Evolutionary conservation across 2,888 invertebrate species (phyloP).

Genomic region (Melipona bicolor): DNA sequence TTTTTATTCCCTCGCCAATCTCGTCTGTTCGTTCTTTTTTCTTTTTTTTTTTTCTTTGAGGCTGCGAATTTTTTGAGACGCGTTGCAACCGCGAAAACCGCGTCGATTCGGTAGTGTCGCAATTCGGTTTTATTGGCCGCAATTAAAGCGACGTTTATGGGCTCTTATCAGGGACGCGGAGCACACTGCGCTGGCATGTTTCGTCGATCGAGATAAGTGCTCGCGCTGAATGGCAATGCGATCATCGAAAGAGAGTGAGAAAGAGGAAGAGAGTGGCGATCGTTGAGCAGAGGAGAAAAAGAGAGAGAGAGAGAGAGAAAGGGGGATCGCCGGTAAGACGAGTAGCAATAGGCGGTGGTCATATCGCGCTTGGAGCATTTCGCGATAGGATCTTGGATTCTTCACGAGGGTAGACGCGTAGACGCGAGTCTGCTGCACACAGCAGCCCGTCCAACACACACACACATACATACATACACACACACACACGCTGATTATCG

Average conservation of each 20-base stretch:
- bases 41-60: neutral
- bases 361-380: constrained; percentile 78
- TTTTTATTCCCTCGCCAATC: neutral
- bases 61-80: neutral
- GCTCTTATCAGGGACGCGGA: constrained; percentile 34
- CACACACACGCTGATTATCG: constrained; percentile 53
- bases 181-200: constrained; percentile 47
- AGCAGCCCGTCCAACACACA: constrained; percentile 36
- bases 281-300: neutral
- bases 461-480: constrained; percentile 45
- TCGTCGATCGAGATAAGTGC: constrained; percentile 72
- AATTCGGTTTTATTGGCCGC: constrained; percentile 48
- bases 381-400: constrained; percentile 77
- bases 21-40: neutral
- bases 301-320: constrained; percentile 2
- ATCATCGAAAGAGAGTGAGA: constrained; percentile 57
- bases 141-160: constrained; percentile 56
- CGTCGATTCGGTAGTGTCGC: constrained; percentile 8
- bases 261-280: neutral
- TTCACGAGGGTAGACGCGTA: constrained; percentile 53
- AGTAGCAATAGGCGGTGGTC: constrained; percentile 81
- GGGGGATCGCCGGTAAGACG: constrained; percentile 71
- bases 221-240: constrained; percentile 66
- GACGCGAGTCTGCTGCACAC: constrained; percentile 29
- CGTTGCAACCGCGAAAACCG: neutral